Base-by-base conservation (phyloP, 2,797 vertebrate genomes). In the Centroberyx gerrardi region DNA sequence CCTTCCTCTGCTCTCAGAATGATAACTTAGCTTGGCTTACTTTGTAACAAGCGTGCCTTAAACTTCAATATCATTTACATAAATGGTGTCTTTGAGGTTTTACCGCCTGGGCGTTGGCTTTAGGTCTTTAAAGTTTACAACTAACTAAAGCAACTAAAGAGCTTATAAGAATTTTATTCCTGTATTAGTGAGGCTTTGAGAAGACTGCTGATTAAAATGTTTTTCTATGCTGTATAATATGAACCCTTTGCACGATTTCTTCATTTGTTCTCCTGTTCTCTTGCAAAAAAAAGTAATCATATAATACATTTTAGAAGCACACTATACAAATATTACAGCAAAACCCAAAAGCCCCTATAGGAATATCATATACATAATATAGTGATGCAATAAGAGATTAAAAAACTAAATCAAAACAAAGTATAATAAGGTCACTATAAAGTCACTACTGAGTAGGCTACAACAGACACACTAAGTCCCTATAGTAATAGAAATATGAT, bases 71-170 rank as follows among this genome's bases (percentile, higher is more conserved):
- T 56, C 13, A 56, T 56, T 27, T 29, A 3, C 22, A 28, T 48
- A 9, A 29, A 28, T 46, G 8, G 46, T 62, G 38, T 13, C 28
- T 27, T 58, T 36, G 5, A 58, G 29, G 2, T 53, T 44, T 42
- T 18, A 66, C 3, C 15, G 58, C 48, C 28, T 62, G 36, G 36
- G 18, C 28, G 36, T 53, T 69, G 7, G 28, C 28, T 69, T 15
- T 8, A 14, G 9, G 28, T 53, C n/a, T 66, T 44, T 53, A 15
- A 49, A 54, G 40, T 71, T 13, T 62, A 64, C 10, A 56, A 38
- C 29, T 67, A 17, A 42, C 38, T 52, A 17, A 33, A 17, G 48
- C 15, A 33, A 61, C 33, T 40, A 15, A 74, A 51, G 51, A 15
- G 22, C 36, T 65, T 17, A 5, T 61, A 14, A 58, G 29, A 9